These are phyloP conservation scores for Crotalus viridis DNA, from an alignment of 2,113 vertebrate species.

Conservation along the genomic window DNA sequence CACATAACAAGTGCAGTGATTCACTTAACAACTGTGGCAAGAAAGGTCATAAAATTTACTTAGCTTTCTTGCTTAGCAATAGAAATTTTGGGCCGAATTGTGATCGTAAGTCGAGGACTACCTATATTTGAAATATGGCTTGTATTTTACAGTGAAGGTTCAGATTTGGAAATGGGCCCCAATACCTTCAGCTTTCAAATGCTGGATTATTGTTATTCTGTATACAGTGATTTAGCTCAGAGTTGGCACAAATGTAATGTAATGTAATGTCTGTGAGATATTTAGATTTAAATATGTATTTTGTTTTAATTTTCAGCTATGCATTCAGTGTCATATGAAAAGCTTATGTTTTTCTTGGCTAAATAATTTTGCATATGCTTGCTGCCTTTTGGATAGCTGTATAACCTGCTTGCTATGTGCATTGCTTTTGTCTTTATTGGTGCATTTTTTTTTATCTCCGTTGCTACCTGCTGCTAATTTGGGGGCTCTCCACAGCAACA, in stretches of 20 bases:
- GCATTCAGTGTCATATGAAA: conserved; percentile 40
- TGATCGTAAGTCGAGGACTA: background rate
- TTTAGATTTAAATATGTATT: conserved; percentile 27
- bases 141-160: background rate
- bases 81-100: background rate
- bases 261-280: conserved; percentile 13
- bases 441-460: conserved; percentile 82
- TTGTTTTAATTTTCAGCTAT: conserved; percentile 1
- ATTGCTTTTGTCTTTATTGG: conserved; percentile 77
- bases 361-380: conserved; percentile 56
- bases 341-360: conserved; percentile 54
- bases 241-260: conserved; percentile 11
- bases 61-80: background rate
- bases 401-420: conserved; percentile 68
- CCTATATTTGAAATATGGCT: background rate
- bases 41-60: background rate
- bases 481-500: conserved; percentile 93
- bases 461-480: conserved; percentile 89
- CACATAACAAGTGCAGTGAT: background rate
- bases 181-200: background rate
- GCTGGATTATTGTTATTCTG: background rate
- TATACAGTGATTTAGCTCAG: conserved; percentile 14
- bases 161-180: background rate
- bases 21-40: background rate
- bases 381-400: conserved; percentile 62